A percentile compares a stretch with the other conserved stretches of the same genome.
These are phyloP conservation scores for Chaetodon auriga DNA, from an alignment of 2,113 vertebrate genomes.

Conservation along the genomic window DNA sequence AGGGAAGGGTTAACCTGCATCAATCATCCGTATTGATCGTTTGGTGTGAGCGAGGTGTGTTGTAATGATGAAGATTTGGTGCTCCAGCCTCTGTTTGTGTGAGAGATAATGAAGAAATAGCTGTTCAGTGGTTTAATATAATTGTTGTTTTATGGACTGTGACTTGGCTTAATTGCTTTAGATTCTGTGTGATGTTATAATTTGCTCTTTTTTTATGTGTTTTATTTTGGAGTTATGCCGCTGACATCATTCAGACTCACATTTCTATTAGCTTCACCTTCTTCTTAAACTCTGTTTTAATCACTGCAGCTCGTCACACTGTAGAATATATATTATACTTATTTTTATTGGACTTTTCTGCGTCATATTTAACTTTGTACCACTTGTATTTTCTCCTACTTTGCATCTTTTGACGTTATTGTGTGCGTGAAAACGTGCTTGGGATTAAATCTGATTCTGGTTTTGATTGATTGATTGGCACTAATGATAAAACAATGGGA, in stretches of 20 bases:
- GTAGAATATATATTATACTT: too few relatives aligned
- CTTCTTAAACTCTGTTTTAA: too few relatives aligned
- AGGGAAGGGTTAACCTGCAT: background rate
- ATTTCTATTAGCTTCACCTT: background rate
- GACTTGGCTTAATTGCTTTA: slow-evolving; percentile 24
- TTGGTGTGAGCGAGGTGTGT: background rate
- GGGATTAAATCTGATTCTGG: too few relatives aligned
- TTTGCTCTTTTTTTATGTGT: background rate
- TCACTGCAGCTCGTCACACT: too few relatives aligned
- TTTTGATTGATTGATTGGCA: too few relatives aligned
- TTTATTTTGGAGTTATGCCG: background rate
- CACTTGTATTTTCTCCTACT: too few relatives aligned
- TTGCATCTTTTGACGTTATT: too few relatives aligned
- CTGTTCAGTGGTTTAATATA: slow-evolving; percentile 1
- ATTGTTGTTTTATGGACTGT: slow-evolving; percentile 20
- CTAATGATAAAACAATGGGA: too few relatives aligned
- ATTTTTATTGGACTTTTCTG: too few relatives aligned
- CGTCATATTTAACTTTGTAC: too few relatives aligned
- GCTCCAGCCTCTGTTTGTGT: background rate
- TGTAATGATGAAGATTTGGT: slow-evolving; percentile 3
- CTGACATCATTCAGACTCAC: background rate
- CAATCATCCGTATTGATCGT: slow-evolving; percentile 1
- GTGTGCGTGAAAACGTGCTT: too few relatives aligned
- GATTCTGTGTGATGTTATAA: slow-evolving; percentile 11
- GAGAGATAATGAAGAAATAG: slow-evolving; percentile 14